phyloP scores from a whole-genome alignment of 2,888 invertebrate genomes.

The Himalopsyche kuldschensis region DNA sequence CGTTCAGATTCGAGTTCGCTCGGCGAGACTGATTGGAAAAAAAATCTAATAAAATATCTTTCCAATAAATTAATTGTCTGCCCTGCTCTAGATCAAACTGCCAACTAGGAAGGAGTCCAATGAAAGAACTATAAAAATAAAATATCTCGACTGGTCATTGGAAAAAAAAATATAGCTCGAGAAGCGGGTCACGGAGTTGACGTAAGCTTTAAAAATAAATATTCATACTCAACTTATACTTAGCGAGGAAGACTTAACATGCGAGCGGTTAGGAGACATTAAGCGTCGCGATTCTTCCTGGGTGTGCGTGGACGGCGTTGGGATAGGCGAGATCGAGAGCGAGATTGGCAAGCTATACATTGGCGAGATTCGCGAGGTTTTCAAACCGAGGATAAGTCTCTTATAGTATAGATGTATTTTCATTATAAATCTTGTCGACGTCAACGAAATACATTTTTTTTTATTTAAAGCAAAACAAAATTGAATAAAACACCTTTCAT shows the following conservation, averaged over 20 bases:
- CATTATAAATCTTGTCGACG: no score
- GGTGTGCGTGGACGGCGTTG: neutral
- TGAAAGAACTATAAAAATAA: neutral
- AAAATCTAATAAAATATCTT: no score
- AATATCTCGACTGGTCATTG: neutral
- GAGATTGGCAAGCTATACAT: neutral
- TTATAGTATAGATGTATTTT: no score
- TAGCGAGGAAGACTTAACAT: neutral
- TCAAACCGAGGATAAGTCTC: neutral
- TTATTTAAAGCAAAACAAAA: no score
- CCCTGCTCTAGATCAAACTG: neutral
- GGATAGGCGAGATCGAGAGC: neutral
- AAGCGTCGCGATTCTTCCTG: neutral
- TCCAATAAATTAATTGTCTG: neutral
- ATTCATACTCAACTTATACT: neutral
- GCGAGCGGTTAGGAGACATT: neutral
- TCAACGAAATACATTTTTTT: no score
- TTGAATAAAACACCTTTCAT: no score
- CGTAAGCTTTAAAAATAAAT: neutral
- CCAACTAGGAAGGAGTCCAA: neutral
- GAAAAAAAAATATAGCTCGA: neutral
- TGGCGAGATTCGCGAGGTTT: neutral
- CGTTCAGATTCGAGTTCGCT: no score
- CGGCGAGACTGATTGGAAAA: no score
- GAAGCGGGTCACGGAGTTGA: neutral